These are phyloP conservation scores for Clarias macrocephalus DNA, from an alignment of 2,113 vertebrate genomes.

Conservation along the genomic window DNA sequence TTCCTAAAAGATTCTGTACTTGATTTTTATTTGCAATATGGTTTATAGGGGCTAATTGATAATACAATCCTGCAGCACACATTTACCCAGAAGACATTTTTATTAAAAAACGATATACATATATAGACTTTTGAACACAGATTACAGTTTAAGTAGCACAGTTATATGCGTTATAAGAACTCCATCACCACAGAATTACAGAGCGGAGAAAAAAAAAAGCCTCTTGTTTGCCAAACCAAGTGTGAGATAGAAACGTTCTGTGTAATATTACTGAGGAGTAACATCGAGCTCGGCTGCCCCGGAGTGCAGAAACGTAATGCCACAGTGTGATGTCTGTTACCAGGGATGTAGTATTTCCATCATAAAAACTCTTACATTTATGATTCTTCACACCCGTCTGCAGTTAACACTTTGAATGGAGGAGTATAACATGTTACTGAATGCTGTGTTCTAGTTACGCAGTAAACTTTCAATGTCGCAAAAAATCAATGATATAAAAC, in stretches of 20 bases:
- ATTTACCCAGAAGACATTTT: neutral
- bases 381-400: neutral
- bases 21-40: neutral
- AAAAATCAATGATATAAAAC: neutral
- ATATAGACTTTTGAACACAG: neutral
- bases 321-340: conserved; percentile 2
- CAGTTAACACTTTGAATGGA: neutral
- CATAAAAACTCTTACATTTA: neutral
- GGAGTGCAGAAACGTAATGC: neutral
- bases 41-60: neutral
- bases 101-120: neutral
- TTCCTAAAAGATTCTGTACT: neutral
- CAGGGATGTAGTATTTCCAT: neutral
- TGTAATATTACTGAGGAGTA: neutral
- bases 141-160: neutral
- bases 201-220: neutral
- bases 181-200: neutral
- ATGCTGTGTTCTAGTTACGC: neutral
- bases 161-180: neutral
- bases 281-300: neutral
- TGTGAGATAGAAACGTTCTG: neutral
- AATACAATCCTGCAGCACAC: neutral
- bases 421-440: neutral
- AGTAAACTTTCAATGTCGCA: neutral
- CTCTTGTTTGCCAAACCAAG: neutral